These are phyloP conservation scores for Lutjanus argentimaculatus DNA, from an alignment of 2,797 vertebrate species.

Conservation along the genomic window DNA sequence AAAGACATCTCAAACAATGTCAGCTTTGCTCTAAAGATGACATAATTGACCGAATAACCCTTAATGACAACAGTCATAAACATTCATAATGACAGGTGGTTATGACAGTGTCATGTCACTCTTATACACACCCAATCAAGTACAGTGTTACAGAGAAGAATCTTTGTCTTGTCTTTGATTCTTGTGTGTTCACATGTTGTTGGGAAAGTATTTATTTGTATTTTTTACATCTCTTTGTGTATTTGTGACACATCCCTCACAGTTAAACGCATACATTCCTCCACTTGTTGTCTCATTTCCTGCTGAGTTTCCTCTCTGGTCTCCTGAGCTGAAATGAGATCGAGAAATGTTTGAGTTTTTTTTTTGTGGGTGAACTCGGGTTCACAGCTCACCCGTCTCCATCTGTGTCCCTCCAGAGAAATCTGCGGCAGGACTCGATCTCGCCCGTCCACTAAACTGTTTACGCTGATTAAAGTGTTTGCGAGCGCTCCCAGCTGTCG, in stretches of 20 bases:
- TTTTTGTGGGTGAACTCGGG: conserved; percentile 20
- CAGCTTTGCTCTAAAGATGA: no score
- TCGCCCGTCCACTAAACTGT: conserved; percentile 26
- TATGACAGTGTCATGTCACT: no score
- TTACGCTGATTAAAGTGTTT: conserved; percentile 40
- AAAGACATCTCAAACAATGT: no score
- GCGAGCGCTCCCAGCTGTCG: not conserved
- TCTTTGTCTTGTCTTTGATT: no score
- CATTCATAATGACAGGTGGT: no score
- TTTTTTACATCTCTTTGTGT: not conserved
- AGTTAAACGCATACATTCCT: not conserved
- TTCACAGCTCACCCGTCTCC: conserved; percentile 15
- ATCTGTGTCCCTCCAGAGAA: conserved; percentile 24
- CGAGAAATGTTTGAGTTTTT: not conserved
- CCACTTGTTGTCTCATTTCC: not conserved
- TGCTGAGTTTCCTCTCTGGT: not conserved
- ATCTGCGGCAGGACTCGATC: conserved; percentile 19
- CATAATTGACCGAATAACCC: no score
- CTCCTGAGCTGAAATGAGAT: not conserved
- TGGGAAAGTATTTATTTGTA: not conserved
- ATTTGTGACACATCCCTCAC: not conserved
- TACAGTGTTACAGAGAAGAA: no score
- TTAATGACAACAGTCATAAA: no score
- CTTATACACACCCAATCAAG: no score
- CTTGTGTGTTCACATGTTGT: not conserved